A percentile compares a stretch with the other conserved stretches of the same genome.
These are phyloP conservation scores for Salpingus planirostris DNA, from an alignment of 2,888 invertebrate species.

Conservation along the genomic window DNA sequence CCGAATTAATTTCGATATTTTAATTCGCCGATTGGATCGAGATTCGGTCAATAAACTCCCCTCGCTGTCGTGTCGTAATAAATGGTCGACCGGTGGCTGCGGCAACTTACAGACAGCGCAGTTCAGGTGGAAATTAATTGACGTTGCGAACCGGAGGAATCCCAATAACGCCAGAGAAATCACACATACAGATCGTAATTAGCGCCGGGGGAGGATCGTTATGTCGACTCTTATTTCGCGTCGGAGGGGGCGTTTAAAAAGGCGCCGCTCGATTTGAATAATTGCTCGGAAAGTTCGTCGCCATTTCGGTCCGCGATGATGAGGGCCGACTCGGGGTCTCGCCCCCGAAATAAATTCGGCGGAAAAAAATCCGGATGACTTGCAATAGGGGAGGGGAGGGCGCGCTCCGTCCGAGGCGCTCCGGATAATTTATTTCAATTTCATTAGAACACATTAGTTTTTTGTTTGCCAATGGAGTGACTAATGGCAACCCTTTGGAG, in stretches of 20 bases:
- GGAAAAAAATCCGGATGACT: too few species aligned
- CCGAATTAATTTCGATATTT: too few species aligned
- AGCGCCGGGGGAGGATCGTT: too few species aligned
- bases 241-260: too few species aligned
- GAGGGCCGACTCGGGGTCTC: too few species aligned
- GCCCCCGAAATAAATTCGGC: too few species aligned
- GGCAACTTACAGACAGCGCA: conserved; percentile 7
- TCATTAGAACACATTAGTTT: conserved; percentile 15
- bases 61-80: conserved; percentile 5
- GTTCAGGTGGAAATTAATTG: conserved; percentile 19
- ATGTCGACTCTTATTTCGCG: too few species aligned
- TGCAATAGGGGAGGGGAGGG: too few species aligned
- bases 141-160: conserved; percentile 19
- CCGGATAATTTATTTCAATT: conserved; percentile 14
- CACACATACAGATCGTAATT: conserved; percentile 24
- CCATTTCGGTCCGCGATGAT: too few species aligned
- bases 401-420: too few species aligned
- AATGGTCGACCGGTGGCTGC: conserved; percentile 6
- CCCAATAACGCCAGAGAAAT: conserved; percentile 19
- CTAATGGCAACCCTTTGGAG: conserved; percentile 21
- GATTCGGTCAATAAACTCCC: conserved; percentile 5
- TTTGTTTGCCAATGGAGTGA: conserved; percentile 21
- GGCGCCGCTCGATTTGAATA: too few species aligned
- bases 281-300: too few species aligned
- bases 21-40: conserved; percentile 5